Conservation (phyloP, 35 echinoderm and acorn worm genomes). For the Acanthaster planci region DNA sequence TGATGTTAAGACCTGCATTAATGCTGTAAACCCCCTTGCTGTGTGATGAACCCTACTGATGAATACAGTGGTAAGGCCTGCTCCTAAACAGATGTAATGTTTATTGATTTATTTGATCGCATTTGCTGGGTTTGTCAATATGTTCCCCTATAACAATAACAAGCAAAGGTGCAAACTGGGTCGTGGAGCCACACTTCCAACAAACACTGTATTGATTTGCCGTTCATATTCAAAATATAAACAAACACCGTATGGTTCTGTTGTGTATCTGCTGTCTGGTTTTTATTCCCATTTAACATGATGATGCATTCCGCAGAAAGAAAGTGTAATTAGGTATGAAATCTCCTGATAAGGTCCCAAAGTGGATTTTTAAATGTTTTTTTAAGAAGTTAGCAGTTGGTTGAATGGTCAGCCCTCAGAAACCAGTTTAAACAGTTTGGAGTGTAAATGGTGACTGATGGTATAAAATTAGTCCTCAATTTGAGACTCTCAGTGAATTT, state of each 20-base stretch:
- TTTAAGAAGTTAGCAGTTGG: background rate
- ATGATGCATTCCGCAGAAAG: background rate
- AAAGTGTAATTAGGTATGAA: background rate
- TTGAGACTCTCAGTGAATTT: no score
- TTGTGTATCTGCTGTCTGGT: background rate
- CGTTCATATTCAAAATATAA: background rate
- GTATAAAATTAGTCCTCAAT: no score
- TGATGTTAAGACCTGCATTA: no score
- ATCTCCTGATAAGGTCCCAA: background rate
- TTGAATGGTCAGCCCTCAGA: background rate
- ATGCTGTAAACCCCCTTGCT: no score
- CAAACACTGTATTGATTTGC: background rate
- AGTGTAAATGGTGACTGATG: no score
- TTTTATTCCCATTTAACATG: background rate
- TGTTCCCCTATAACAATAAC: background rate
- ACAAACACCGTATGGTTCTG: background rate
- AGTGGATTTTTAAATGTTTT: background rate
- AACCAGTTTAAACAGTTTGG: background rate
- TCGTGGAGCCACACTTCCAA: background rate
- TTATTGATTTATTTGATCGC: constrained; percentile 16
- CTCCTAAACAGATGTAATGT: background rate
- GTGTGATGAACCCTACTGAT: no score
- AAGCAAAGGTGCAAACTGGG: background rate
- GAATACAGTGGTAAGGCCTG: background rate
- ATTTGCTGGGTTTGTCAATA: background rate